These are phyloP conservation scores for Bombus sibiricus DNA, from an alignment of 1,140 invertebrate genomes.

Conservation along the genomic window DNA sequence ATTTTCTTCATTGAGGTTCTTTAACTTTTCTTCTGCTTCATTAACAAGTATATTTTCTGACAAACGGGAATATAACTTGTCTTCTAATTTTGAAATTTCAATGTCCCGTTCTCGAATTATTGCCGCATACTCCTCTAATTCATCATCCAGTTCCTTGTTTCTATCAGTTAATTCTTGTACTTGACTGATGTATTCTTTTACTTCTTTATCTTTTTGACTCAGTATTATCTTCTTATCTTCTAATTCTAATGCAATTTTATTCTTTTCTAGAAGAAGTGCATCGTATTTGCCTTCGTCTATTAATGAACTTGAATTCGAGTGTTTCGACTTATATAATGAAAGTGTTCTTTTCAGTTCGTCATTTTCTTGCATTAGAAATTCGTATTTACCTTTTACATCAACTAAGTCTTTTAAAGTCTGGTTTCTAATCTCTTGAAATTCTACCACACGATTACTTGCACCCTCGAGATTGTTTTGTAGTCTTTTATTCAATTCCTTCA, in stretches of 20 bases:
- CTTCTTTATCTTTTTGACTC: slow-evolving; percentile 44
- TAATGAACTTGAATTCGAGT: slow-evolving; percentile 35
- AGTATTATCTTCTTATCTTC: slow-evolving; percentile 67
- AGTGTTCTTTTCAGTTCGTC: slow-evolving; percentile 51
- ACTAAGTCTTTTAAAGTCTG: slow-evolving; percentile 66
- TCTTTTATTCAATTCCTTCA: slow-evolving; percentile 72
- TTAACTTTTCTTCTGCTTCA: slow-evolving; percentile 49
- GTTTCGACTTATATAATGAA: slow-evolving; percentile 51
- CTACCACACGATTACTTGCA: slow-evolving; percentile 74
- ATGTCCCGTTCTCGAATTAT: slow-evolving; percentile 52
- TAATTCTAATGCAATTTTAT: slow-evolving; percentile 64
- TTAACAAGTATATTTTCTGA: slow-evolving; percentile 46
- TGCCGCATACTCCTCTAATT: slow-evolving; percentile 70
- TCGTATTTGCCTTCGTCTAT: slow-evolving; percentile 61
- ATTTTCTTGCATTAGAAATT: slow-evolving; percentile 64
- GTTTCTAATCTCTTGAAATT: slow-evolving; percentile 70
- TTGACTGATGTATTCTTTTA: slow-evolving; percentile 28
- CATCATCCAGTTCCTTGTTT: slow-evolving; percentile 72
- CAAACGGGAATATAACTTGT: slow-evolving; percentile 7
- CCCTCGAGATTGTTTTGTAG: slow-evolving; percentile 76
- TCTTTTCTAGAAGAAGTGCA: slow-evolving; percentile 67
- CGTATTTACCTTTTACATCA: slow-evolving; percentile 53
- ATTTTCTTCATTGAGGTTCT: slow-evolving; percentile 46
- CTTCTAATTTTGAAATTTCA: slow-evolving; percentile 45
- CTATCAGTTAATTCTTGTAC: slow-evolving; percentile 51